Conservation (phyloP, 37 sponge, comb jelly and placozoan genomes). For the Chondrosia reniformis region DNA sequence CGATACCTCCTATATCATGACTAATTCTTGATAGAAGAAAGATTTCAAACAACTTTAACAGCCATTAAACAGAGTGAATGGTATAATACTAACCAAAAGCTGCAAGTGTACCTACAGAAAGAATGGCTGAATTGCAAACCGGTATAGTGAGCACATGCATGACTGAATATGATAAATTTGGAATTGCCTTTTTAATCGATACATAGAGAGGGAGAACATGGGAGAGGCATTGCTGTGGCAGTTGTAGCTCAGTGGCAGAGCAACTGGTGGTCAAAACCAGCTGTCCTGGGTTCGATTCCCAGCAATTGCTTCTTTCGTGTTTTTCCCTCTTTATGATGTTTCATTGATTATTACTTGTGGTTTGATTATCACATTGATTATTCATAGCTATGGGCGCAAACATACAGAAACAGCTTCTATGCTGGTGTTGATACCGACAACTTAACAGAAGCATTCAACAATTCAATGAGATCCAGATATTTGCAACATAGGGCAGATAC, state of each 20-base stretch:
- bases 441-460: constrained; percentile 33
- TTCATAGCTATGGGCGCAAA: constrained; percentile 29
- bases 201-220: too few species aligned
- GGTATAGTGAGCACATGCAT: constrained; percentile 6
- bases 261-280: too few species aligned
- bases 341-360: neutral
- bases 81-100: constrained; percentile 20
- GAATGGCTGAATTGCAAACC: constrained; percentile 29
- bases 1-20: too few species aligned
- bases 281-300: too few species aligned
- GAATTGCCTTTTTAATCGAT: too few species aligned
- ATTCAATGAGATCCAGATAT: constrained; percentile 22
- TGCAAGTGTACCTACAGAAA: constrained; percentile 9
- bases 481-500: constrained; percentile 18
- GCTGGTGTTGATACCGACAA: constrained; percentile 30
- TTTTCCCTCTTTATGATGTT: too few species aligned
- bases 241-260: too few species aligned
- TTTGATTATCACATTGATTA: neutral
- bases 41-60: neutral
- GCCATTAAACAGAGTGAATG: constrained; percentile 1
- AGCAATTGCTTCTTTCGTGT: too few species aligned
- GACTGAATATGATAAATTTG: neutral
- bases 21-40: too few species aligned
- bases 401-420: constrained; percentile 15
- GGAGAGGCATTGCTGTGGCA: too few species aligned